Evolutionary conservation across 2,113 vertebrate genomes (phyloP).

Genomic region (Cyrtonyx montezumae): DNA sequence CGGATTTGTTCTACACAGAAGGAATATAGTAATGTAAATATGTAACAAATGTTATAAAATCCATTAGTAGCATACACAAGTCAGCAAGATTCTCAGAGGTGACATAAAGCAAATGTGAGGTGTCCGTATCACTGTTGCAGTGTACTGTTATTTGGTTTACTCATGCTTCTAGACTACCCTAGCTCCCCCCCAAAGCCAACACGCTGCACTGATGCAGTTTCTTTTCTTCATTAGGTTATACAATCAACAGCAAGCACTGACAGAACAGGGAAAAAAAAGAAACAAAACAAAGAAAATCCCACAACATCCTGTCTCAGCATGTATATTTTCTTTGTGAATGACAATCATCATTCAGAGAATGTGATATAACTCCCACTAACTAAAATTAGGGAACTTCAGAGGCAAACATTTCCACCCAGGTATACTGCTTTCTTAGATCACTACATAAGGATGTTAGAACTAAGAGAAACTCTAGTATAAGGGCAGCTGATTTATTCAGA

Average conservation of each 20-base stretch:
- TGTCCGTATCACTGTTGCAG: background rate
- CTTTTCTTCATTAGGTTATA: background rate
- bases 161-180: background rate
- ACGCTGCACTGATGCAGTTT: background rate
- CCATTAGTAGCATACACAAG: background rate
- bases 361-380: background rate
- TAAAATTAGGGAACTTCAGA: background rate
- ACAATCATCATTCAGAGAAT: background rate
- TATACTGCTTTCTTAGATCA: background rate
- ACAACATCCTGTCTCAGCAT: background rate
- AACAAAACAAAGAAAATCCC: conserved; percentile 14
- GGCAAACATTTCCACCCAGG: background rate
- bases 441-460: background rate
- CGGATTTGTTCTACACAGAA: conserved; percentile 84
- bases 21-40: background rate
- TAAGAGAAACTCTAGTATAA: background rate
- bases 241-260: conserved; percentile 40
- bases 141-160: background rate
- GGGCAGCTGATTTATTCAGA: background rate
- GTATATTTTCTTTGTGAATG: background rate
- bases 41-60: background rate
- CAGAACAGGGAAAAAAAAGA: background rate
- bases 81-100: background rate
- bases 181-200: background rate
- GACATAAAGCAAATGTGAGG: background rate